Base-by-base conservation (phyloP, 2,888 invertebrate genomes). In the Salticus scenicus region DNA sequence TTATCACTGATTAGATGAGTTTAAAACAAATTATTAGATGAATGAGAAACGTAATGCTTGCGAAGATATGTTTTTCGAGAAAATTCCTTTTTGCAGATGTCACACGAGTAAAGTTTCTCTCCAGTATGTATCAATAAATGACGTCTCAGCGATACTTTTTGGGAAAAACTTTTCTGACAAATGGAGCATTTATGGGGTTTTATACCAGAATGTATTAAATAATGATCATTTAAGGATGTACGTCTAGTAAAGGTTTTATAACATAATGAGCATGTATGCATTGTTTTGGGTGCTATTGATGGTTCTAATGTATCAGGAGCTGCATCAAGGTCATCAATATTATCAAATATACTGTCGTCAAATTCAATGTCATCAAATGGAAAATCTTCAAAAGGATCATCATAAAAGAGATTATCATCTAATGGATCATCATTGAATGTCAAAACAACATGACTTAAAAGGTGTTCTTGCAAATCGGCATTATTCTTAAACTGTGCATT, bases 1-100 rank as follows among this genome's bases (percentile, higher is more conserved):
- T n/a, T n/a, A n/a, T n/a, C n/a, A n/a, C n/a, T n/a, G n/a, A n/a
- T n/a, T n/a, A n/a, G n/a, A n/a, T n/a, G n/a, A n/a, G 12, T 37
- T 51, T 41, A 74, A 64, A 63, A 76, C 24, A 31, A 20, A 1
- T 67, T 31, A 33, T 67, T 42, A n/a, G 41, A 0, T 5, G 79
- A 70, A 70, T 85, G 85, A 14, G 27, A 74, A 14, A 64, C 30
- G 31, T 70, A 37, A 70, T 85, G 85, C 37, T 71, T 79, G 12
- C 71, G 69, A 31, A 85, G 71, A 63, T 69, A 70, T 2, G 78
- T 63, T 74, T 79, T 63, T 27, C 79, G 41, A 17, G 70, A 31
- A 85, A 85, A 85, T 14, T 28, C 42, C 41, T 85, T 85, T n/a
- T 71, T 28, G 27, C 85, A 85, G 5, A 75, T 47, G n/a, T 85